Evolutionary conservation across 2,797 vertebrate species (phyloP).

Genomic region (Glyptemys insculpta): DNA sequence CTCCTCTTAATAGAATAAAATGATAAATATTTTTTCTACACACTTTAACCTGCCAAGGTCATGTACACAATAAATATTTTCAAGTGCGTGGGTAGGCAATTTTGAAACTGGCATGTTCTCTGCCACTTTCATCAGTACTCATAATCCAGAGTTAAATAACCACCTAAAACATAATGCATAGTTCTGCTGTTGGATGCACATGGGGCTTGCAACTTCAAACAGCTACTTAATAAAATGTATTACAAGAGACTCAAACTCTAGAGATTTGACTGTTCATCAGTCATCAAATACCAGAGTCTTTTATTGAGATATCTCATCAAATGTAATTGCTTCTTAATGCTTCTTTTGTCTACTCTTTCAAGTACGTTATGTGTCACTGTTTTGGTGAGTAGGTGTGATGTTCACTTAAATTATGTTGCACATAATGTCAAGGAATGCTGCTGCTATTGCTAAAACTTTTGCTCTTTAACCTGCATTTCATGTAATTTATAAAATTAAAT

Average conservation of each 20-base stretch:
- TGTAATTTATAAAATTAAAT: conserved; percentile 29
- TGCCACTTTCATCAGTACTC: not conserved
- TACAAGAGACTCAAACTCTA: not conserved
- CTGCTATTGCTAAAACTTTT: conserved; percentile 8
- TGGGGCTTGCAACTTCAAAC: conserved; percentile 7
- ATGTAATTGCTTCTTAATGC: not conserved
- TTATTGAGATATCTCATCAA: not conserved
- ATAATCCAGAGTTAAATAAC: not conserved
- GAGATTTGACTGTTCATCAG: conserved; percentile 26
- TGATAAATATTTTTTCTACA: not conserved
- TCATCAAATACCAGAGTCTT: conserved; percentile 19
- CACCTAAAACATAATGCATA: not conserved
- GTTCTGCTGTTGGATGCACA: not conserved
- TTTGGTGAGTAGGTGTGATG: conserved; percentile 1
- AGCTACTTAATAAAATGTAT: conserved; percentile 17
- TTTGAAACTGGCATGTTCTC: not conserved
- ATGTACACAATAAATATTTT: not conserved
- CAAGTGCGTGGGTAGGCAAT: not conserved
- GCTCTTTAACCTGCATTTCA: conserved; percentile 21
- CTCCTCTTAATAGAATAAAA: conserved; percentile 10
- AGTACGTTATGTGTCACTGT: not conserved
- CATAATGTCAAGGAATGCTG: not conserved
- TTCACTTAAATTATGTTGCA: not conserved
- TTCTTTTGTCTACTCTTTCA: conserved; percentile 34
- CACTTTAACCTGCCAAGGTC: not conserved